These are phyloP conservation scores for human DNA, from an alignment of 2,113 vertebrate species.

Conservation along the genomic window GRCh38 chr18:52949501-52950000, in stretches of 20 bases:
- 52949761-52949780: neutral
- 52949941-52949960: neutral
- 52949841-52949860: neutral
- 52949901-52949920: neutral
- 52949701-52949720: neutral
- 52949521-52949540: neutral
- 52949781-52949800: neutral
- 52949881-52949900: neutral
- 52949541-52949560: neutral
- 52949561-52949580: neutral
- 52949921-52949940: neutral
- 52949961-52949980: neutral
- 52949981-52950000: neutral
- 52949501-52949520: neutral
- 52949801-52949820: neutral
- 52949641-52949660: neutral
- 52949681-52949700: neutral
- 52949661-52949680: neutral
- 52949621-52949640: fast-evolving
- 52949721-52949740: fast-evolving
- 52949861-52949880: neutral
- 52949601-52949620: neutral
- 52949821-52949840: neutral
- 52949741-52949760: neutral
- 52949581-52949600: neutral